phyloP scores from a whole-genome alignment of 2,797 vertebrate genomes.

The Alauda arvensis region DNA sequence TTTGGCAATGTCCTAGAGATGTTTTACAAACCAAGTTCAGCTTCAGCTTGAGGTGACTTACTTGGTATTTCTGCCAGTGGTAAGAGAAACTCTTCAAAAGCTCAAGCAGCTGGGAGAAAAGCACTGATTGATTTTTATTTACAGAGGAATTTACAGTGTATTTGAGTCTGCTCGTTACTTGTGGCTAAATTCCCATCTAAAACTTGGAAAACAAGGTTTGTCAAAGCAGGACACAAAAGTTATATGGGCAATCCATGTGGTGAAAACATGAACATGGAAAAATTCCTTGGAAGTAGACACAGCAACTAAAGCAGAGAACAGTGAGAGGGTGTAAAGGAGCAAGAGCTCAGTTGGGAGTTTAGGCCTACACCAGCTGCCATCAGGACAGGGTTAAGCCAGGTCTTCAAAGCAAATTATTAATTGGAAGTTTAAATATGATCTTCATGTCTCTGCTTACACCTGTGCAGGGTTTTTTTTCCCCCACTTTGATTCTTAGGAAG shows the following conservation, averaged over 20 bases:
- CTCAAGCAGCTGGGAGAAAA: neutral
- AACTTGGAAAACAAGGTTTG: neutral
- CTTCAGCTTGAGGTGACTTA: neutral
- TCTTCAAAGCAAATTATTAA: neutral
- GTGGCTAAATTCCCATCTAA: neutral
- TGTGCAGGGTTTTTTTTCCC: neutral
- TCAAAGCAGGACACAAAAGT: neutral
- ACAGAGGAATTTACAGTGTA: neutral
- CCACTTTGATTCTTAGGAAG: conserved; percentile 15
- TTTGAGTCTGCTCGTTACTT: neutral
- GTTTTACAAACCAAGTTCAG: neutral
- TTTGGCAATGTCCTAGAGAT: neutral
- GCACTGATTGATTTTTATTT: neutral
- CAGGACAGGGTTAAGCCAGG: neutral
- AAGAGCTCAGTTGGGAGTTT: neutral
- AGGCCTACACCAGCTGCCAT: neutral
- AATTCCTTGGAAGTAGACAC: neutral
- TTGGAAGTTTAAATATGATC: neutral
- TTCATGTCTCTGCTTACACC: neutral
- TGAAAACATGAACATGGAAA: neutral
- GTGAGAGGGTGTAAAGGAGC: neutral
- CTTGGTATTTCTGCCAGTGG: neutral
- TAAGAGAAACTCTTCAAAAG: neutral
- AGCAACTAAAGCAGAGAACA: neutral
- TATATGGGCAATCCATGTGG: rapidly evolving